Conservation (phyloP, 2,888 invertebrate species). For the Drosophila suboccidentalis region DNA sequence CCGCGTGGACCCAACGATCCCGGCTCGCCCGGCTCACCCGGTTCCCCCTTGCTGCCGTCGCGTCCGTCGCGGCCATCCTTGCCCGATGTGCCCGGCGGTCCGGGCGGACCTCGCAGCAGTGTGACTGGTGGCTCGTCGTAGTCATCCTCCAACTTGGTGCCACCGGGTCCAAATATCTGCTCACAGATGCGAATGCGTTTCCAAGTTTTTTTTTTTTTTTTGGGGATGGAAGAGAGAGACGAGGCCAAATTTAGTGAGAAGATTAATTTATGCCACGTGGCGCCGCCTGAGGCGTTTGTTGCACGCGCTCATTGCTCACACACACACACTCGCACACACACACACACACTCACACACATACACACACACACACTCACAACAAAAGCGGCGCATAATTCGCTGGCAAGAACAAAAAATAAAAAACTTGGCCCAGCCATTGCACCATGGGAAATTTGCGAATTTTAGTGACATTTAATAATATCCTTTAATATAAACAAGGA, state of each 20-base stretch:
- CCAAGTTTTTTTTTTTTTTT: background rate
- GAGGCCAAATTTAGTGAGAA: slow-evolving; percentile 66
- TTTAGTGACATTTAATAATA: too few relatives aligned
- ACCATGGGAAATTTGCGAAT: background rate
- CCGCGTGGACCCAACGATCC: slow-evolving; percentile 92
- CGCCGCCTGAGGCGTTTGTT: slow-evolving; percentile 59
- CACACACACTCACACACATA: slow-evolving; percentile 34
- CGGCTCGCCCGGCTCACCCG: slow-evolving; percentile 91
- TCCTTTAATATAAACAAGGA: too few relatives aligned
- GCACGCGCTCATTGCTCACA: slow-evolving; percentile 57
- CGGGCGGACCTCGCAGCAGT: slow-evolving; percentile 89
- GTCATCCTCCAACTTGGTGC: slow-evolving; percentile 85
- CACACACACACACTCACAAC: slow-evolving; percentile 49
- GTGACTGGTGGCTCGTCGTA: slow-evolving; percentile 86
- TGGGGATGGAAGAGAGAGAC: slow-evolving; percentile 42
- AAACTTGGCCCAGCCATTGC: slow-evolving; percentile 29
- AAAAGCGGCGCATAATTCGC: slow-evolving; percentile 66
- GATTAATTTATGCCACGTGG: slow-evolving; percentile 78
- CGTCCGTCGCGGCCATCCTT: slow-evolving; percentile 85
- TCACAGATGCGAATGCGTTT: slow-evolving; percentile 42
- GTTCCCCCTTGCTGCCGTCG: slow-evolving; percentile 86
- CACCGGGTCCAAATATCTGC: slow-evolving; percentile 85
- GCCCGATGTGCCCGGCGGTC: slow-evolving; percentile 87
- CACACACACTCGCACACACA: slow-evolving; percentile 31
- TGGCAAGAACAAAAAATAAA: slow-evolving; percentile 13